Evolutionary conservation across 2,888 invertebrate species (phyloP), one percentile per base, ranked within the genome.

Genomic region (Cordilura impudica): DNA sequence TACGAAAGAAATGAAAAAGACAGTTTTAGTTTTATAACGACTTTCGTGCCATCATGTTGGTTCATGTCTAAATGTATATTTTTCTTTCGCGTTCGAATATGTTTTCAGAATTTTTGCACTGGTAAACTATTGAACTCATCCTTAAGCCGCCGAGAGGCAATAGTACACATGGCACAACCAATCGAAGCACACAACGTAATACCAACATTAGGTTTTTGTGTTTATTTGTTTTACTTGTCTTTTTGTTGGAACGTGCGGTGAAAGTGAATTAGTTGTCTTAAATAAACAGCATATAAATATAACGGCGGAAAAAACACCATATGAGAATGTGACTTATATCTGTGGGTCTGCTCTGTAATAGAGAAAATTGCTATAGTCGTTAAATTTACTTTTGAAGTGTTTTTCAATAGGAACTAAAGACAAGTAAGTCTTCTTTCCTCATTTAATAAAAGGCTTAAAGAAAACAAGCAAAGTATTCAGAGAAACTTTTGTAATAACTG

Each of bases 201-300:
- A 51, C 19, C 35, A 58, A 21, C 2, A 12, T 10, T 21, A 29
- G 8, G 19, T 49, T 39, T 39, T 31, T 10, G 19, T 12, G 3
- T n/a, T n/a, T n/a, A 16, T 43, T 58, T 58, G 56, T 56, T 65
- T n/a, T 63, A 56, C 73, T 76, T 65, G 63, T 58, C 21, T 71
- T 66, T 77, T 72, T 43, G 43, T 54, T 14, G 67, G 71, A 77
- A 83, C 83, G 83, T 83, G 83, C 78, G 81, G 76, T 67, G 81
- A 83, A 83, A 83, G 83, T 83, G 81, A 83, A 83, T 82, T 69
- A 83, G 75, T 61, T 74, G 35, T 26, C 70, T 21, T 51, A 72
- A 78, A 66, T 66, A 43, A 73, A 71, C 61, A 72, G 39, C 14
- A 60, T 12, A 77, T 35, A 77, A 63, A 70, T 14, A 10, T n/a